Conservation (phyloP, 2,113 vertebrate species). For the Egretta garzetta region DNA sequence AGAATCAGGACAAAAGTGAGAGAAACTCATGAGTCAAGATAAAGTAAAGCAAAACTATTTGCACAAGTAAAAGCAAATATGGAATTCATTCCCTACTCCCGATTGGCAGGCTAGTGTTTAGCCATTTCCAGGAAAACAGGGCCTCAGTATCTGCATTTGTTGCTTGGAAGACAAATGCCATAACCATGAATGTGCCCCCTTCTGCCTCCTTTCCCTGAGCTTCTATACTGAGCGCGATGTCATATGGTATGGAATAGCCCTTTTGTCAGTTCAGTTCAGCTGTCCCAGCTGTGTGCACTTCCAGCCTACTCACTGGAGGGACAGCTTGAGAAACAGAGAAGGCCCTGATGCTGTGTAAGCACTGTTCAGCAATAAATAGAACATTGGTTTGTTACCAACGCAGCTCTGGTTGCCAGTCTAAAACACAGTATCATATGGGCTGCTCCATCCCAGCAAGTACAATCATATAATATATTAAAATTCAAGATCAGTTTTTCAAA, state of each 20-base stretch:
- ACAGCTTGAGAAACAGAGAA: background rate
- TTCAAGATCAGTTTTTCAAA: background rate
- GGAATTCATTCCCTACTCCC: background rate
- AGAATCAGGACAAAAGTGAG: background rate
- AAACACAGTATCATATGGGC: background rate
- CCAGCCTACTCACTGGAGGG: background rate
- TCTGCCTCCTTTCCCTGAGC: background rate
- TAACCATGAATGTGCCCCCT: background rate
- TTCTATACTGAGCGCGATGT: background rate
- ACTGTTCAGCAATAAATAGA: background rate
- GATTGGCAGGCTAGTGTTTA: background rate
- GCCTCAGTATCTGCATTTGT: rapidly evolving
- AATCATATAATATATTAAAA: background rate
- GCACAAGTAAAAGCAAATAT: background rate
- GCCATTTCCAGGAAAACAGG: background rate
- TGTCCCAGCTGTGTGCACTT: background rate
- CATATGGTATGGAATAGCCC: background rate
- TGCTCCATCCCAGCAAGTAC: background rate
- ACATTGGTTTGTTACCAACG: background rate
- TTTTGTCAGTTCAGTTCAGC: background rate
- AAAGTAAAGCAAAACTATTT: background rate
- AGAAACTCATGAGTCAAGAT: background rate
- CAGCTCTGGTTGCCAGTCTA: background rate
- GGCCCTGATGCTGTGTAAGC: background rate
- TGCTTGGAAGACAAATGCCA: background rate